Evolutionary conservation across 2,888 invertebrate genomes (phyloP).

Genomic region (Torymus auratus): DNA sequence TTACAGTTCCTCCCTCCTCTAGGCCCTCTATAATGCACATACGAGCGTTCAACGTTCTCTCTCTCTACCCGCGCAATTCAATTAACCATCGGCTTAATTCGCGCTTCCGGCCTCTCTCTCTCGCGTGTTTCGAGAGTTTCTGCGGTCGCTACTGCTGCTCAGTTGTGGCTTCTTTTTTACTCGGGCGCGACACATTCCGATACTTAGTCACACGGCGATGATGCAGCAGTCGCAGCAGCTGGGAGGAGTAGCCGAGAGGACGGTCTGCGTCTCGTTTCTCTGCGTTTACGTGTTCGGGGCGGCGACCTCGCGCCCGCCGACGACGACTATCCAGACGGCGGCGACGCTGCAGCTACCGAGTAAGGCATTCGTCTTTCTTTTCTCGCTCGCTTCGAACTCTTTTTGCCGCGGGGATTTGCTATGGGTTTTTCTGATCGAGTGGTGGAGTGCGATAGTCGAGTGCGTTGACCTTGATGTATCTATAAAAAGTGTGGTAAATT

Average conservation of each 20-base stretch:
- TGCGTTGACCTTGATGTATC: no score
- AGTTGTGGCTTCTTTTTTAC: conserved; percentile 1
- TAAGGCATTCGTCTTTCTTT: no score
- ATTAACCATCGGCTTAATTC: conserved; percentile 56
- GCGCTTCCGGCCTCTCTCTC: conserved; percentile 37
- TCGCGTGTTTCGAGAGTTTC: background rate
- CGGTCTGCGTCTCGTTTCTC: conserved; percentile 72
- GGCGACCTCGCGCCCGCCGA: conserved; percentile 53
- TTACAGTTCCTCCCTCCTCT: background rate
- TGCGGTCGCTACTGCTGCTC: background rate
- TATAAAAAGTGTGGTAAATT: no score
- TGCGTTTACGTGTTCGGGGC: conserved; percentile 70
- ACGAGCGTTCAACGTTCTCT: conserved; percentile 1
- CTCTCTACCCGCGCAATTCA: conserved; percentile 43
- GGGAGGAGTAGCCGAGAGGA: conserved; percentile 61
- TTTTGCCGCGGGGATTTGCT: background rate
- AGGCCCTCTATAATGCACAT: background rate
- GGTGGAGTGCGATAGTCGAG: no score
- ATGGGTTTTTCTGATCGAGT: no score
- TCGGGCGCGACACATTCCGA: conserved; percentile 14
- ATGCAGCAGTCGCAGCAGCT: conserved; percentile 2
- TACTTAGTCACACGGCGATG: background rate
- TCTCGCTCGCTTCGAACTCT: background rate
- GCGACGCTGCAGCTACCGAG: no score
- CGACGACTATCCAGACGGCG: background rate